phyloP scores from a whole-genome alignment of 2,888 invertebrate species.

The Gymnocheta viridis region DNA sequence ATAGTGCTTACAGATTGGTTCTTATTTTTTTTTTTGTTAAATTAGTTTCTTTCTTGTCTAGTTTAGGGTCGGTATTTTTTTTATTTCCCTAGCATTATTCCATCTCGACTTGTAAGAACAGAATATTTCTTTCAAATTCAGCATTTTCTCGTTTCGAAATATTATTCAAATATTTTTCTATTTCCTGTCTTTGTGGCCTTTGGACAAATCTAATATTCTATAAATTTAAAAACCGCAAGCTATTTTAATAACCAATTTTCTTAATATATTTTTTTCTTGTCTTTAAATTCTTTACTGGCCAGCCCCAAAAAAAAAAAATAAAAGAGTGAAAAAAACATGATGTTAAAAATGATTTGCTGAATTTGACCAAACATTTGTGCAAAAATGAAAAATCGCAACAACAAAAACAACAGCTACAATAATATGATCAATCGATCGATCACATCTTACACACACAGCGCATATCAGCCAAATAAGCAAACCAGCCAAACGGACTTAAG shows the following conservation, averaged over 20 bases:
- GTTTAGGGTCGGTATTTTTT: neutral
- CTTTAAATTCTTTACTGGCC: constrained; percentile 54
- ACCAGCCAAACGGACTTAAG: constrained; percentile 21
- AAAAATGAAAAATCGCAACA: constrained; percentile 42
- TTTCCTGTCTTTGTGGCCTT: constrained; percentile 51
- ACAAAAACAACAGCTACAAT: constrained; percentile 35
- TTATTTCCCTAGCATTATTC: too few relatives aligned
- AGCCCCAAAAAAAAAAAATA: constrained; percentile 47
- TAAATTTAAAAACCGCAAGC: constrained; percentile 68
- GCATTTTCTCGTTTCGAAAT: neutral
- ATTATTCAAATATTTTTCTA: constrained; percentile 11
- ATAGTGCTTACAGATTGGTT: too few relatives aligned
- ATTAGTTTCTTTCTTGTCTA: neutral
- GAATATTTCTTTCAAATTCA: neutral
- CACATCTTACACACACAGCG: constrained; percentile 59
- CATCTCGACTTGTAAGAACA: neutral
- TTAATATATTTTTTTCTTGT: constrained; percentile 31
- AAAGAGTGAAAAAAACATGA: neutral
- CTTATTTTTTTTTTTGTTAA: too few relatives aligned
- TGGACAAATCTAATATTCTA: constrained; percentile 62
- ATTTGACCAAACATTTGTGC: constrained; percentile 61
- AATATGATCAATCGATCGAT: constrained; percentile 72
- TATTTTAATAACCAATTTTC: constrained; percentile 68
- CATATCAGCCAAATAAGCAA: constrained; percentile 52
- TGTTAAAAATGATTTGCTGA: constrained; percentile 51